Evolutionary conservation across 2,888 invertebrate species (phyloP), one percentile per base, ranked within the genome.

Genomic region (Onthophagus sagittarius): DNA sequence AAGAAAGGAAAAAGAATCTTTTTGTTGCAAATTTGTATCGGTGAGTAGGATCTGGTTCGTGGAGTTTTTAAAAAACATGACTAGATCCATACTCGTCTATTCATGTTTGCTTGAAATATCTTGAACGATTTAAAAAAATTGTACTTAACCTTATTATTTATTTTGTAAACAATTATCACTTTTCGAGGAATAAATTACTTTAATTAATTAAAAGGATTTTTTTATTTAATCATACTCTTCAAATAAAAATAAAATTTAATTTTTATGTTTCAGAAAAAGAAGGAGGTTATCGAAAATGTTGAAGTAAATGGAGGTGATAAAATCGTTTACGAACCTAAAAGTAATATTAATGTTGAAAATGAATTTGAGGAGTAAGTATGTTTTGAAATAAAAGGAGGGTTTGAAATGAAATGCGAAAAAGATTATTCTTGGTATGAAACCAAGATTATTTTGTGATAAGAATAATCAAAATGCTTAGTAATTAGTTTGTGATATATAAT

Each of bases 31-130:
- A 69, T 76, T 75, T 74, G 74, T 63, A 89, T 91, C 89, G 92
- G 89, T 90, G 93, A 91, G 91, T 93, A 90, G 90, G 89, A 90
- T 92, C 92, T 92, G 89, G 92, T 91, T 87, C 90, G 90, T 91
- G 91, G 89, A 83, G 79, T 79, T 79, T 76, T 79, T 74, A 77
- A 81, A 23, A 23, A 23, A 87, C 91, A 92, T 93, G 93, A 93
- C 93, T 93, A 93, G 93, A 93, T 93, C 92, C 93, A 93, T 92
- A 93, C 93, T 93, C 93, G 93, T 93, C 92, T 92, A 91, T 90
- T 89, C 89, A 89, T 89, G 84, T 83, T 79, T 73, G 75, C 31
- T 23, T 14, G 13, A 64, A 67, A 31, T 23, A 67, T 67, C 65
- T n/a, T n/a, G n/a, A n/a, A n/a, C n/a, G n/a, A n/a, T n/a, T n/a